These are phyloP conservation scores for Rhombomys opimus DNA, from an alignment of 2,113 vertebrate species.

Conservation along the genomic window DNA sequence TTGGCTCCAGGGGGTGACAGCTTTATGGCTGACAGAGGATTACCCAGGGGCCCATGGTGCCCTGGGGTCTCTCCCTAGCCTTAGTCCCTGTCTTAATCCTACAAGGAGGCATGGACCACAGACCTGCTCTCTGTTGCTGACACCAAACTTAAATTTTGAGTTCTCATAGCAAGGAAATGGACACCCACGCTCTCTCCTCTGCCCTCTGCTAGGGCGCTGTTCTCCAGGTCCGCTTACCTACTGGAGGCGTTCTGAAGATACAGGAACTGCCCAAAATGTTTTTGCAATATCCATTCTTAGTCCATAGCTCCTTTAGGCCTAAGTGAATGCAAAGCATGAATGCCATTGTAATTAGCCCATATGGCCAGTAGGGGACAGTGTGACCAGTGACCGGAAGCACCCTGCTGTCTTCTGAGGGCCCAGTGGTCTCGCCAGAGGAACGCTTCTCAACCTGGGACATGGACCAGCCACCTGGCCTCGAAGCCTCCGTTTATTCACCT, in stretches of 20 bases:
- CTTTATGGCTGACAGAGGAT: not conserved
- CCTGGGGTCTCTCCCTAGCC: not conserved
- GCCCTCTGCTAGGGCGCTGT: not conserved
- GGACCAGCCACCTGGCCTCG: not conserved
- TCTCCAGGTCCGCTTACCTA: not conserved
- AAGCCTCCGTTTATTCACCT: slow-evolving; percentile 13
- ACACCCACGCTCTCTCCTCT: not conserved
- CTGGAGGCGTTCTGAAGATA: not conserved
- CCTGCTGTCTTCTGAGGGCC: not conserved
- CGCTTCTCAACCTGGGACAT: not conserved
- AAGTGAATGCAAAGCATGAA: not conserved
- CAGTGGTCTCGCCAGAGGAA: not conserved
- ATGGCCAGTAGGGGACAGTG: not conserved
- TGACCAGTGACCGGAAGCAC: not conserved
- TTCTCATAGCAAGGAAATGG: not conserved
- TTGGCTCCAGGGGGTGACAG: accelerated
- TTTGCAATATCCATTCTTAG: not conserved
- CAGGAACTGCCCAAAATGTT: not conserved
- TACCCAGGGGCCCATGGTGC: not conserved
- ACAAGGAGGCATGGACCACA: not conserved
- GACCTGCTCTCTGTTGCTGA: not conserved
- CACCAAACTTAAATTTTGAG: not conserved
- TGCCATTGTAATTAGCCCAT: not conserved
- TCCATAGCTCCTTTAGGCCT: too few relatives aligned
- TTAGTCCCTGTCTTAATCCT: not conserved